phyloP scores from a whole-genome alignment of 2,113 vertebrate genomes.

The Aepyceros melampus region DNA sequence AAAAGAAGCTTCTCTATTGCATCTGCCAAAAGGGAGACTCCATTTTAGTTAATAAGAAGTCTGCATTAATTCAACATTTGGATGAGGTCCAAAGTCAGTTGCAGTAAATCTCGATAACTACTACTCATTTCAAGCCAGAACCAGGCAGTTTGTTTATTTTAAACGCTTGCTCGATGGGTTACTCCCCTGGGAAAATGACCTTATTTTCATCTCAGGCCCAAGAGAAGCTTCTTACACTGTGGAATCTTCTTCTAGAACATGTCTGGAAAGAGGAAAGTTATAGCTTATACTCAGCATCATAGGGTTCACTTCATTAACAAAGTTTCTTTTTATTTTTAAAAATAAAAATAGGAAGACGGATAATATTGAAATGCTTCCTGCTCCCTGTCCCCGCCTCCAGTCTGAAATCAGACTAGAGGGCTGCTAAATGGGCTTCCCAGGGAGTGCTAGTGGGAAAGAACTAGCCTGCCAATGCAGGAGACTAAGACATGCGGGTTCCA shows the following conservation, averaged over 20 bases:
- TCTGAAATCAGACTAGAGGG: not conserved
- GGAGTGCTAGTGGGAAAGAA: not conserved
- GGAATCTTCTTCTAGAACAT: slow-evolving; percentile 57
- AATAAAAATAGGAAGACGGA: not conserved
- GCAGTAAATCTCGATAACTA: slow-evolving; percentile 63
- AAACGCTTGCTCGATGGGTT: slow-evolving; percentile 45
- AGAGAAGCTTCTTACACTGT: slow-evolving; percentile 49
- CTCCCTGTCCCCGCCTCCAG: no score
- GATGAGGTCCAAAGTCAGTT: slow-evolving; percentile 40
- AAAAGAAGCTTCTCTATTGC: not conserved
- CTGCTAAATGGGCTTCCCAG: not conserved
- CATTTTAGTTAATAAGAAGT: slow-evolving; percentile 49
- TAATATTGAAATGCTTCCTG: not conserved
- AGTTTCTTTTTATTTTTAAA: not conserved
- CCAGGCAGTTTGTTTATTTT: slow-evolving; percentile 68
- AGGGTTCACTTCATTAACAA: not conserved
- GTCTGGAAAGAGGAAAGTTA: slow-evolving; percentile 11
- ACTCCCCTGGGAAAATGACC: slow-evolving; percentile 71
- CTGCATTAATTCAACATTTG: slow-evolving; percentile 54
- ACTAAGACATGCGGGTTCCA: not conserved
- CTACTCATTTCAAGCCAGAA: slow-evolving; percentile 39
- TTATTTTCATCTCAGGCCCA: slow-evolving; percentile 66
- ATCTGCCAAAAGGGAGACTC: slow-evolving; percentile 32
- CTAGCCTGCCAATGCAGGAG: not conserved
- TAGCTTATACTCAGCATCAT: not conserved